Evolutionary conservation across 1,140 invertebrate species (phyloP).

Genomic region (Leptoteleia sp.): DNA sequence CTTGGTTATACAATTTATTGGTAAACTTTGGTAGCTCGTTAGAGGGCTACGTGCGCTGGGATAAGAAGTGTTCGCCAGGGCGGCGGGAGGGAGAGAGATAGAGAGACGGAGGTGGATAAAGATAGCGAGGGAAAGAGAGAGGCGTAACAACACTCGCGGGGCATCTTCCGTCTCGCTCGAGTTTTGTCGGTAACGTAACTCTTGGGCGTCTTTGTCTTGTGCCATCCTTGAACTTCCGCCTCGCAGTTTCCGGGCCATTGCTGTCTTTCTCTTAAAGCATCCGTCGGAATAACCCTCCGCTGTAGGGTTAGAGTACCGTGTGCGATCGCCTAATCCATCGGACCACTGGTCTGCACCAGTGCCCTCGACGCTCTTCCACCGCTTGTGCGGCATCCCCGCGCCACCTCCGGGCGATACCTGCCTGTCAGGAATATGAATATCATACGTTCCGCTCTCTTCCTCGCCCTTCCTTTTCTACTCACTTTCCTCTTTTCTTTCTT

Average conservation of each 20-base stretch:
- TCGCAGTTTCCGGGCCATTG: conserved; percentile 56
- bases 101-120: no score
- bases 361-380: conserved; percentile 71
- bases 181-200: conserved; percentile 23
- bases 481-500: no score
- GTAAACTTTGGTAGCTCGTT: conserved; percentile 81
- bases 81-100: conserved; percentile 5
- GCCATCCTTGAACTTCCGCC: conserved; percentile 34
- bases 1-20: conserved; percentile 80
- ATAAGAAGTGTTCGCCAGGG: conserved; percentile 76
- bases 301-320: conserved; percentile 71
- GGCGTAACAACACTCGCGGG: conserved; percentile 23
- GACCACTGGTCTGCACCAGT: conserved; percentile 78
- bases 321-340: conserved; percentile 74
- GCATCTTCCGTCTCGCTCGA: conserved; percentile 20
- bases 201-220: conserved; percentile 32
- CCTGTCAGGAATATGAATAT: conserved; percentile 72
- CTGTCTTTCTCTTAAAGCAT: conserved; percentile 65
- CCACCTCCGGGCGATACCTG: conserved; percentile 57
- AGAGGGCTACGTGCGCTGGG: conserved; percentile 80
- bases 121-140: conserved; percentile 16
- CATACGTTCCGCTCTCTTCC: conserved; percentile 51
- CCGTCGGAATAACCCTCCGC: conserved; percentile 63
- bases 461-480: no score
- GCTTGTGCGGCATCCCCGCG: conserved; percentile 57